phyloP scores from a whole-genome alignment of 2,797 vertebrate genomes.

The Heterohyrax brucei region DNA sequence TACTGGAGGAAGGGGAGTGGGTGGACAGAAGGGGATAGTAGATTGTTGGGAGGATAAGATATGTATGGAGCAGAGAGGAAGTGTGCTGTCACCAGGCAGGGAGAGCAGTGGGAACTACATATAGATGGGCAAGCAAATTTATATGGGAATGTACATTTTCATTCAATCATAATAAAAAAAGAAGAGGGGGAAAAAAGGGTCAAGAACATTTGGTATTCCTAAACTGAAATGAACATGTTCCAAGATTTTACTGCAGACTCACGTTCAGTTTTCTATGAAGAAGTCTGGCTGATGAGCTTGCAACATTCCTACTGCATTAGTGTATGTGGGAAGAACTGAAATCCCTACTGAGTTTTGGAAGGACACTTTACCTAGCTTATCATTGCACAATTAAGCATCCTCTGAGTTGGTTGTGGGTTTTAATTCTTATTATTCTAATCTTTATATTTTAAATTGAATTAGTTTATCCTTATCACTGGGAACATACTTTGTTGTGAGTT shows the following conservation, averaged over 20 bases:
- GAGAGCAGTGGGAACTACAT: no score
- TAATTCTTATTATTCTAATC: not conserved
- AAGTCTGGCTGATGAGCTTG: not conserved
- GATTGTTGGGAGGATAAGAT: no score
- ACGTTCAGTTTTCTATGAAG: not conserved
- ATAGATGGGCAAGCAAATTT: no score
- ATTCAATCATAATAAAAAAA: no score
- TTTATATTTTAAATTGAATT: constrained; percentile 17
- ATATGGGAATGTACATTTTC: no score
- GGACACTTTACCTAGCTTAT: not conserved
- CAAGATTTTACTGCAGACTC: not conserved
- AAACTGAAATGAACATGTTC: not conserved
- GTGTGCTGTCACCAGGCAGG: no score
- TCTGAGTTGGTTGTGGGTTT: not conserved
- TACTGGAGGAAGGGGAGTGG: no score
- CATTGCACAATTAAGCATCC: not conserved
- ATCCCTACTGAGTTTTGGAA: not conserved
- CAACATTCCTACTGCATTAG: not conserved
- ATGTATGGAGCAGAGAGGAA: no score
- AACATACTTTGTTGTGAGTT: constrained; percentile 4
- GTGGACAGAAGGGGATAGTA: no score
- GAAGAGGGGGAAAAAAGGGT: not conserved
- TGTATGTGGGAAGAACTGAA: rapidly evolving
- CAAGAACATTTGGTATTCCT: not conserved
- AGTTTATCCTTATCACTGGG: not conserved